Base-by-base conservation (phyloP, 2,113 vertebrate genomes). In the Corythaeola cristata region DNA sequence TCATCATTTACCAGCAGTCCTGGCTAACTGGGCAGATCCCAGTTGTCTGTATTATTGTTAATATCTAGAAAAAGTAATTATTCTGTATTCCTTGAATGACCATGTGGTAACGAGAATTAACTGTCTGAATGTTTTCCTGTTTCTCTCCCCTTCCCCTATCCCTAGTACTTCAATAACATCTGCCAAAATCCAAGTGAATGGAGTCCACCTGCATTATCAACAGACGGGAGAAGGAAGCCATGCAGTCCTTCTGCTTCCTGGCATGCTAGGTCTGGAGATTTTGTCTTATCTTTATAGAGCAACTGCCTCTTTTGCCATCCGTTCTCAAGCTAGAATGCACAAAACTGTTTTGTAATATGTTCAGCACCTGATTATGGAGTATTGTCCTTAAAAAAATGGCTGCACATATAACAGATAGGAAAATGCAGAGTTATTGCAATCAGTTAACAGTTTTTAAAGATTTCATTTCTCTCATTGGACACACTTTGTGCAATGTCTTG, bases 161-260 rank as follows among this genome's bases (percentile, higher is more conserved):
- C 13, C 47, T 97, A 99, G 99, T 78, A 98, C 98, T 30, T 96
- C 97, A 7, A 39, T 97, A 80, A 96, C 84, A 19, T 98, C 98
- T 16, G 98, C 96, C 75, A 98, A 97, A 96, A 95, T 97, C 68
- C 90, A 94, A n/a, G 98, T 99, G 76, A 99, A 99, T 64, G 99
- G 99, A 37, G 98, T 98, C 68, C 96, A 98, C 44, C 97, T 99
- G 37, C 98, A 98, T 96, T 99, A 99, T 11, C 98, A 98, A 97
- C 97, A 89, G 83, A 98, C 98, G 1, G 99, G 99, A 90, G 91
- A 82, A 75, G 99, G 99, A 81, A 96, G 97, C 17, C 99, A 99
- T n/a, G 97, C 96, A 0, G 93, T 99, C 81, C 97, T 99, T 86
- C 96, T 99, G 60, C 97, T 99, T 80, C 99, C 99, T 5, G 99